These are phyloP conservation scores for Chaetoderma sp. DNA, from an alignment of 2,888 invertebrate species.

Conservation along the genomic window DNA sequence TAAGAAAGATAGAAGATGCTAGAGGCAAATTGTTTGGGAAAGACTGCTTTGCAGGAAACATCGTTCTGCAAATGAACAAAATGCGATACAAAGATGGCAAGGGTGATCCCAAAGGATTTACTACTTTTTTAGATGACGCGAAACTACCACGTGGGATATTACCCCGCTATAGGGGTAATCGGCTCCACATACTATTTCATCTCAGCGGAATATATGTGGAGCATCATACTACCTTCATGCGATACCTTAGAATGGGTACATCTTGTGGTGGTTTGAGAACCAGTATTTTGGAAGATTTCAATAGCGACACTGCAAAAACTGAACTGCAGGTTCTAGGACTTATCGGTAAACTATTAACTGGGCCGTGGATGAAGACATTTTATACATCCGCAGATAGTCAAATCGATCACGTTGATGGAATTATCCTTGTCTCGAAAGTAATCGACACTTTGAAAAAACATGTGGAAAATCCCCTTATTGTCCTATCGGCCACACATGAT, in stretches of 20 bases:
- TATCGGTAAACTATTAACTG: constrained; percentile 18
- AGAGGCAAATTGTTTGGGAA: constrained; percentile 28
- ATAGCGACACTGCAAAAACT: constrained; percentile 1
- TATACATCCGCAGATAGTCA: constrained; percentile 16
- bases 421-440: constrained; percentile 6
- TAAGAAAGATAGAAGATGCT: constrained; percentile 17
- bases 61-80: constrained; percentile 35
- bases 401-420: constrained; percentile 7
- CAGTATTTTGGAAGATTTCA: constrained; percentile 18
- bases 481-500: background rate
- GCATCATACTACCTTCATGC: constrained; percentile 8
- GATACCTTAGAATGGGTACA: constrained; percentile 15
- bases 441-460: background rate
- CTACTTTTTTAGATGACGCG: constrained; percentile 18
- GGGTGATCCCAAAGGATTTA: constrained; percentile 35
- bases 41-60: constrained; percentile 31
- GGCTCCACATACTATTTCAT: constrained; percentile 35
- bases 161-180: constrained; percentile 32
- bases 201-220: constrained; percentile 19
- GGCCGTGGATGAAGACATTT: constrained; percentile 28
- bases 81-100: constrained; percentile 34
- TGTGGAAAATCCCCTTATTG: background rate
- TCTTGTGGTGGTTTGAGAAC: constrained; percentile 27
- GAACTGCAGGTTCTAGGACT: constrained; percentile 31
- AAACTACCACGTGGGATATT: constrained; percentile 23